Conservation (phyloP, 2,888 invertebrate species). For the Drosophila buzzatii region DNA sequence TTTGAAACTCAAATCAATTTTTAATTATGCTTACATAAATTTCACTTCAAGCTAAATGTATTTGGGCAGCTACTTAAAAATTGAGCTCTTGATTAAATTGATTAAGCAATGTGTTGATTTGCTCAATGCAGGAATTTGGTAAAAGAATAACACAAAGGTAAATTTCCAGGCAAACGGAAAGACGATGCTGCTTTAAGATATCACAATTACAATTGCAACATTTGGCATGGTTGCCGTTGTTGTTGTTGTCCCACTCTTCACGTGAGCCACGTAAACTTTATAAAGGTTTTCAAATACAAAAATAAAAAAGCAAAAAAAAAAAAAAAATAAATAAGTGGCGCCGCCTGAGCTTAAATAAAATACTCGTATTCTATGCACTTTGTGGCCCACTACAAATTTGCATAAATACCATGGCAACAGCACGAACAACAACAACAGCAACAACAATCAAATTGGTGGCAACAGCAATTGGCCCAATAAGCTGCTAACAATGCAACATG, state of each 20-base stretch:
- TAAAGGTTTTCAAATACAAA: slow-evolving; percentile 3
- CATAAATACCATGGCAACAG: slow-evolving; percentile 77
- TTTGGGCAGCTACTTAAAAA: slow-evolving; percentile 7
- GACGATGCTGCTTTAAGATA: background rate
- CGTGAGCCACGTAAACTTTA: background rate
- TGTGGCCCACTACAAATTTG: slow-evolving; percentile 70
- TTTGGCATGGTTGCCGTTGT: slow-evolving; percentile 24
- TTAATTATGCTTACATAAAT: no score
- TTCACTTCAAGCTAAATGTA: background rate
- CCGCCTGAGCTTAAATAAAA: slow-evolving; percentile 34
- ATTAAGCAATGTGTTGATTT: slow-evolving; percentile 10
- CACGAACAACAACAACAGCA: slow-evolving; percentile 39
- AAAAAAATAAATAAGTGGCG: slow-evolving; percentile 9
- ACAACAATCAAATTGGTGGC: slow-evolving; percentile 40
- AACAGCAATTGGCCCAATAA: slow-evolving; percentile 68
- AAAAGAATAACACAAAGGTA: background rate
- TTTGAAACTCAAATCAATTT: no score
- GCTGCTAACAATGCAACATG: slow-evolving; percentile 81
- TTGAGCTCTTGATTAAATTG: slow-evolving; percentile 13
- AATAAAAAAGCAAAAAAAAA: background rate
- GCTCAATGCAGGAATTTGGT: background rate
- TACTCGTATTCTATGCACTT: slow-evolving; percentile 54
- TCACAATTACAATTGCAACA: slow-evolving; percentile 16
- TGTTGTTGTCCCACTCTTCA: slow-evolving; percentile 9
- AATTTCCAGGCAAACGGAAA: background rate